A percentile compares a stretch with the other conserved stretches of the same genome.
phyloP scores from a whole-genome alignment of 2,888 invertebrate species.

The Microctonus hyperodae region DNA sequence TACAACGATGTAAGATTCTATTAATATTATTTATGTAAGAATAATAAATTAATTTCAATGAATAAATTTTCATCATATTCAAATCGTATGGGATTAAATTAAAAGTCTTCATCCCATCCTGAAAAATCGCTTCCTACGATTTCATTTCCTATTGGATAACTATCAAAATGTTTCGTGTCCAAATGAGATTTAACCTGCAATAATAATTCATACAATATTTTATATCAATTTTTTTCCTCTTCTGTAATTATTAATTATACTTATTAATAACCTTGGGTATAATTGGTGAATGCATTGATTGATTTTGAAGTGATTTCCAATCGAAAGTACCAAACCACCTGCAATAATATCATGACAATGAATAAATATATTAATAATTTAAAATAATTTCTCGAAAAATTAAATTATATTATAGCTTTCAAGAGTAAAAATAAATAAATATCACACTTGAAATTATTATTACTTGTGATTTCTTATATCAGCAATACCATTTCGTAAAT shows the following conservation, averaged over 20 bases:
- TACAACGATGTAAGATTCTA: too few species aligned
- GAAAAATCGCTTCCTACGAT: constrained; percentile 83
- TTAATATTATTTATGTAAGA: too few species aligned
- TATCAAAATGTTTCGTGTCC: constrained; percentile 86
- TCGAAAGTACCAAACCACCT: constrained; percentile 92
- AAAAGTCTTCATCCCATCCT: constrained; percentile 90
- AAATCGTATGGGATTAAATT: too few species aligned
- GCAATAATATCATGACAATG: constrained; percentile 25
- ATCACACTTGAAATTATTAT: too few species aligned
- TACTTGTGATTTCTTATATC: constrained; percentile 86
- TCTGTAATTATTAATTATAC: not conserved
- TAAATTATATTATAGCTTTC: not conserved
- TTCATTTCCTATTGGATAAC: constrained; percentile 77
- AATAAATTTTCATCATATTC: too few species aligned
- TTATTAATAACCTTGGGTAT: constrained; percentile 71
- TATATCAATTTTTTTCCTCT: not conserved
- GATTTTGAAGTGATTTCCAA: constrained; percentile 78
- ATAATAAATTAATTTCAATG: too few species aligned
- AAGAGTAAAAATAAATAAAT: not conserved
- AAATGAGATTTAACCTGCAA: constrained; percentile 68
- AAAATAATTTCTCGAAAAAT: not conserved
- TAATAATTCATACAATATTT: constrained; percentile 33
- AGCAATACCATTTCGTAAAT: constrained; percentile 81
- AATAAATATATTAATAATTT: too few species aligned
- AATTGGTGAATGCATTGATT: constrained; percentile 75